Evolutionary conservation across 2,797 vertebrate genomes (phyloP).

Genomic region (Gadopsis bispinosus): DNA sequence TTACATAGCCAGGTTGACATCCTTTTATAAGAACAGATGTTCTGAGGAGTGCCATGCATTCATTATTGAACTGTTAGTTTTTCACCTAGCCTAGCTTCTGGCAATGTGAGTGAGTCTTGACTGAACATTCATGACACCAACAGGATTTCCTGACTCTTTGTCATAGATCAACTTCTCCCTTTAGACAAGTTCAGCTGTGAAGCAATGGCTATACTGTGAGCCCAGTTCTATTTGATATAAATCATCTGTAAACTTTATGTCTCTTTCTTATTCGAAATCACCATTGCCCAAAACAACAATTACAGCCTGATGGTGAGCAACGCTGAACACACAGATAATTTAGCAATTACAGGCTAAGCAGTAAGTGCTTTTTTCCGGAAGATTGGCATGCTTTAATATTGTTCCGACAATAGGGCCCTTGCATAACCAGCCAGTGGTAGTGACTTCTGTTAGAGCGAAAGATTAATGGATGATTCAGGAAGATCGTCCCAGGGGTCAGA

Average conservation of each 20-base stretch:
- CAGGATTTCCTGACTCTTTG: constrained; percentile 24
- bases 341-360: constrained; percentile 34
- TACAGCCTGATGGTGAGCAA: constrained; percentile 24
- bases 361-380: constrained; percentile 27
- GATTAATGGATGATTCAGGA: constrained; percentile 68
- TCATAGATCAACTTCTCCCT: constrained; percentile 2
- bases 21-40: constrained; percentile 23
- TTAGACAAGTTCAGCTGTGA: constrained; percentile 1
- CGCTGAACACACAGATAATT: constrained; percentile 39
- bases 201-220: neutral
- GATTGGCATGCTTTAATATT: constrained; percentile 42
- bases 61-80: constrained; percentile 27
- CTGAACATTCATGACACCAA: constrained; percentile 19
- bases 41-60: constrained; percentile 21
- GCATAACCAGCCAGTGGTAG: constrained; percentile 41
- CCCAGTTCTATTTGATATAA: neutral
- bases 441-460: constrained; percentile 46
- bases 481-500: constrained; percentile 45
- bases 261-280: constrained; percentile 23
- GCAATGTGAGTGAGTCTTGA: constrained; percentile 20
- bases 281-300: constrained; percentile 25
- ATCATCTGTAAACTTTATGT: constrained; percentile 11
- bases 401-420: constrained; percentile 35
- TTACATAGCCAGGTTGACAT: constrained; percentile 21
- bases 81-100: constrained; percentile 36